Evolutionary conservation across 2,113 vertebrate species (phyloP).

Genomic region (Miniopterus natalensis): DNA sequence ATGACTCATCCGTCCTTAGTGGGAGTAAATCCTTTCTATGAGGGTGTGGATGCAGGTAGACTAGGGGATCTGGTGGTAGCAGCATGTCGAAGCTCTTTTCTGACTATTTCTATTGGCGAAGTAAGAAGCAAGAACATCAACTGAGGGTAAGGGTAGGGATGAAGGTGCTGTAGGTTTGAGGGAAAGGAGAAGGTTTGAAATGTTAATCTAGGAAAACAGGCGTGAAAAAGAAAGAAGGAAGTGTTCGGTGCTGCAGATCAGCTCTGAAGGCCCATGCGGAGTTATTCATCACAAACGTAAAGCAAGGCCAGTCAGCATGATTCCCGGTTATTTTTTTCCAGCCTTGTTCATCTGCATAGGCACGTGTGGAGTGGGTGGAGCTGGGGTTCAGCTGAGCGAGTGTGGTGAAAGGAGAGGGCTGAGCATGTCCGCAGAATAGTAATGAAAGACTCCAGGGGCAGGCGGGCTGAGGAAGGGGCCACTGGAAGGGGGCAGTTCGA

Average conservation of each 20-base stretch:
- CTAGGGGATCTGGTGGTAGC: not conserved
- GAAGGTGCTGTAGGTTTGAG: not conserved
- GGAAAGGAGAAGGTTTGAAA: not conserved
- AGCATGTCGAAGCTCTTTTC: not conserved
- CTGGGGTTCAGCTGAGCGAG: not conserved
- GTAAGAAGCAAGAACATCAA: not conserved
- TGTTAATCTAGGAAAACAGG: not conserved
- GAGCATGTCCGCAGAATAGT: fast-evolving
- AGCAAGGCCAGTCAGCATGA: not conserved
- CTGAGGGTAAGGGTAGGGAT: not conserved
- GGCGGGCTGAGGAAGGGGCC: not conserved
- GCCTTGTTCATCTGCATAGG: not conserved
- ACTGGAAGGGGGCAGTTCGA: not conserved
- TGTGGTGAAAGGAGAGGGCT: not conserved
- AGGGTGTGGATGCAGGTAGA: not conserved
- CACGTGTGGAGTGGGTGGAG: not conserved
- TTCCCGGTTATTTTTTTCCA: not conserved
- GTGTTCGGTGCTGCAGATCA: not conserved
- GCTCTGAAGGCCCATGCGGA: not conserved
- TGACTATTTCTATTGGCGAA: not conserved
- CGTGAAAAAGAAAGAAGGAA: not conserved
- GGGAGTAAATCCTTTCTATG: not conserved
- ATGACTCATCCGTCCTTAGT: not conserved
- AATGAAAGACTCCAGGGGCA: not conserved
- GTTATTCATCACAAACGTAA: not conserved